phyloP scores from a whole-genome alignment of 2,797 vertebrate species.

The Gambelia wislizenii region DNA sequence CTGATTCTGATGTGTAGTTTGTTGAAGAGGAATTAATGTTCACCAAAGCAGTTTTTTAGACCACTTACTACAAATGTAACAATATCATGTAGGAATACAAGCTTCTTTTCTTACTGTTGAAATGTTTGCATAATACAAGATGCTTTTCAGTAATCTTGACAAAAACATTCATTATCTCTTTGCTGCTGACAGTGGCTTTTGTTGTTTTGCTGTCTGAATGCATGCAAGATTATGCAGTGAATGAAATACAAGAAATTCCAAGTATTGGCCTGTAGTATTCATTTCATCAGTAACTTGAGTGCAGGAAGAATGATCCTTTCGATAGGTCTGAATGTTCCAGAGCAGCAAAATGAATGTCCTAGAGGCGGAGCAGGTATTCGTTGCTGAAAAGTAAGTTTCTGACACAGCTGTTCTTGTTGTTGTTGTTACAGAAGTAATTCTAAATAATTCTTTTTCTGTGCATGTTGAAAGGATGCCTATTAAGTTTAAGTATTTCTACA shows the following conservation, averaged over 20 bases:
- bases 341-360: neutral
- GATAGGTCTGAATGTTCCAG: neutral
- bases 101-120: constrained; percentile 9
- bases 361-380: constrained; percentile 2
- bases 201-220: neutral
- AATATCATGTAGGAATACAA: neutral
- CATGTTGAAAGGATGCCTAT: neutral
- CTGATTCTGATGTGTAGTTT: constrained; percentile 6
- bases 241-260: constrained; percentile 19
- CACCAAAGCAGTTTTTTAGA: constrained; percentile 1
- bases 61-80: neutral
- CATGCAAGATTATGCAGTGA: constrained; percentile 4
- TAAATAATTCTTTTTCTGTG: neutral
- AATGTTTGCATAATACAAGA: constrained; percentile 10
- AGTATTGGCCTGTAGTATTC: neutral
- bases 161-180: neutral
- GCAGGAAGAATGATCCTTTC: neutral
- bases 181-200: neutral
- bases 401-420: neutral
- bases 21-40: constrained; percentile 10
- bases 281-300: constrained; percentile 26
- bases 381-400: neutral
- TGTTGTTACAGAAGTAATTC: neutral
- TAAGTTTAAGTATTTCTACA: neutral
- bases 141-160: neutral